Conservation (phyloP, 2,888 invertebrate genomes). For the Cacoxenus indagator region DNA sequence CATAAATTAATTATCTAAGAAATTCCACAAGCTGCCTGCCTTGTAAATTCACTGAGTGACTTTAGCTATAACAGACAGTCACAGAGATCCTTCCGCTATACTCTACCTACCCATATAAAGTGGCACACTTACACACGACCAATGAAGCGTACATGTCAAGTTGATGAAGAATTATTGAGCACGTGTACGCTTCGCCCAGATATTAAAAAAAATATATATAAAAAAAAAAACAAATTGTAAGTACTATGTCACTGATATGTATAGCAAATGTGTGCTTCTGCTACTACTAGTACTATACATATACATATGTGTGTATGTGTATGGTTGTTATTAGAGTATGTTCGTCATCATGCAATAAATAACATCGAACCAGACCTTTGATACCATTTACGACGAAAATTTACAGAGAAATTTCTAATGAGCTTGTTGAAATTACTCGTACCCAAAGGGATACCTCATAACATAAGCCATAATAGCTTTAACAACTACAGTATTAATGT, state of each 20-base stretch:
- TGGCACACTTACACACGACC: neutral
- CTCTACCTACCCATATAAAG: neutral
- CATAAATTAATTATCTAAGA: slow-evolving; percentile 56
- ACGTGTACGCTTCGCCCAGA: slow-evolving; percentile 35
- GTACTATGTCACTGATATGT: too few species aligned
- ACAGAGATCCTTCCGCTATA: slow-evolving; percentile 22
- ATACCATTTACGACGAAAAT: neutral
- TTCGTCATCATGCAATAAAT: neutral
- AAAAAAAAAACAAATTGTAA: too few species aligned
- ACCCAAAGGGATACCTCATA: too few species aligned
- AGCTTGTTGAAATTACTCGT: neutral
- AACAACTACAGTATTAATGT: too few species aligned
- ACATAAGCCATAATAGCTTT: too few species aligned
- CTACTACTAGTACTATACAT: too few species aligned
- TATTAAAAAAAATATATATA: neutral
- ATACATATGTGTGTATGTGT: neutral
- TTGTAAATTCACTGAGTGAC: neutral
- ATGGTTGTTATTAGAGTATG: too few species aligned
- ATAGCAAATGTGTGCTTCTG: neutral
- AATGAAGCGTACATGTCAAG: slow-evolving; percentile 10
- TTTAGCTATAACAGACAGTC: slow-evolving; percentile 10
- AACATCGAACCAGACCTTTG: neutral
- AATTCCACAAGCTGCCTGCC: slow-evolving; percentile 23
- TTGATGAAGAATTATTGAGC: slow-evolving; percentile 46
- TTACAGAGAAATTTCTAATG: neutral